A percentile compares a stretch with the other conserved stretches of the same genome.
phyloP scores from a whole-genome alignment of 2,888 invertebrate species.

The Dryadula phaetusa region DNA sequence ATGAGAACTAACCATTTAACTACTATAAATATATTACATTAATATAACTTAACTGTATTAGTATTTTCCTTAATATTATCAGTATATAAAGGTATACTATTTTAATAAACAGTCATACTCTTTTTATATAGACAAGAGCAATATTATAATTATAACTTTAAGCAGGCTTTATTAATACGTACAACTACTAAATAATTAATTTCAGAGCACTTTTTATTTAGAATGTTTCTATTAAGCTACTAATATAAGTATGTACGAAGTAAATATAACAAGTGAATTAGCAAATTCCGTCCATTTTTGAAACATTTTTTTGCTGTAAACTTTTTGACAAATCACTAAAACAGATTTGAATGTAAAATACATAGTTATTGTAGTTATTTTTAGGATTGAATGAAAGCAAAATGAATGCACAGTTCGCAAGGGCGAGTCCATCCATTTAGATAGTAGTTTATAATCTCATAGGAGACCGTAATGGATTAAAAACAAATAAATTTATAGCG shows the following conservation, averaged over 20 bases:
- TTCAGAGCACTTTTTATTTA: neutral
- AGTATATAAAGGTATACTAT: no score
- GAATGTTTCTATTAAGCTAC: neutral
- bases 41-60: no score
- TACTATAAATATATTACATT: no score
- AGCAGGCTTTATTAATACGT: no score
- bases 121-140: no score
- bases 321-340: neutral
- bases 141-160: no score
- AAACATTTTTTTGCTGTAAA: neutral
- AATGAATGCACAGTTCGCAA: constrained; percentile 17
- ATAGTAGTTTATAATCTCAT: constrained; percentile 23
- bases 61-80: no score
- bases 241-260: neutral
- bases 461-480: constrained; percentile 10
- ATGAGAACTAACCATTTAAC: no score
- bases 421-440: constrained; percentile 16
- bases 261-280: neutral
- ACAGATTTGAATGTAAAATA: neutral
- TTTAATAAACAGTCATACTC: no score
- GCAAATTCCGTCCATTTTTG: neutral
- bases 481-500: neutral
- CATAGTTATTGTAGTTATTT: neutral
- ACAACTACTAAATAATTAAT: no score
- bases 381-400: neutral